A percentile compares a stretch with the other conserved stretches of the same genome.
Evolutionary conservation across 2,797 vertebrate species (phyloP).

Genomic region (Muscicapa striata): DNA sequence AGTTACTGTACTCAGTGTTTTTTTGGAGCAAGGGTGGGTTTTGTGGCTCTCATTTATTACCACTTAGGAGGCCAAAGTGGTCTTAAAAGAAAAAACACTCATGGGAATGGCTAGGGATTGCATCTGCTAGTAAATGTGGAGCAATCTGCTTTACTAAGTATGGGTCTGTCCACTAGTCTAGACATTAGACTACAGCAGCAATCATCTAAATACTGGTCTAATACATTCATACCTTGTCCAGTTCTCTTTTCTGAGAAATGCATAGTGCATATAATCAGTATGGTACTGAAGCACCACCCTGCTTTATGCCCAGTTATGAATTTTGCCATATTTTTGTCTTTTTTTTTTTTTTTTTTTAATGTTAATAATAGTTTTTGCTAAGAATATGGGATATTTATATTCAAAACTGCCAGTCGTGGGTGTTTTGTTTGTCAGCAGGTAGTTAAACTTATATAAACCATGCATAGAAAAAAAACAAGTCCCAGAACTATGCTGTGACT

Average conservation of each 20-base stretch:
- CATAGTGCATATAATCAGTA: background rate
- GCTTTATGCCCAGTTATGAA: background rate
- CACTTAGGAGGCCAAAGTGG: background rate
- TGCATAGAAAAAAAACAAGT: background rate
- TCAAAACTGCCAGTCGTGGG: background rate
- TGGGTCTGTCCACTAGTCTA: background rate
- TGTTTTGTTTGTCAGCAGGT: background rate
- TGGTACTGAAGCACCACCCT: background rate
- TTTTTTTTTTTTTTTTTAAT: background rate
- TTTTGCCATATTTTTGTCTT: background rate
- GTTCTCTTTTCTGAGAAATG: background rate
- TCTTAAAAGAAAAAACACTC: background rate
- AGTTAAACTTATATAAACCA: background rate
- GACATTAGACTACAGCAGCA: background rate
- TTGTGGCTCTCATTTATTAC: background rate
- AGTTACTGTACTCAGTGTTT: background rate
- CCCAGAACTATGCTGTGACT: background rate
- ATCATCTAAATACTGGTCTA: accelerated
- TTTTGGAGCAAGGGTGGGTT: background rate
- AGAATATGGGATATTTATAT: background rate
- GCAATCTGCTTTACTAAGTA: background rate
- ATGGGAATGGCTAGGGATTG: background rate
- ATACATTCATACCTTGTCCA: background rate
- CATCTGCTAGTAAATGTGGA: background rate
- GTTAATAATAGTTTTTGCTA: background rate